Evolutionary conservation across 2,888 invertebrate species (phyloP).

Genomic region (Eupsilia transversa): DNA sequence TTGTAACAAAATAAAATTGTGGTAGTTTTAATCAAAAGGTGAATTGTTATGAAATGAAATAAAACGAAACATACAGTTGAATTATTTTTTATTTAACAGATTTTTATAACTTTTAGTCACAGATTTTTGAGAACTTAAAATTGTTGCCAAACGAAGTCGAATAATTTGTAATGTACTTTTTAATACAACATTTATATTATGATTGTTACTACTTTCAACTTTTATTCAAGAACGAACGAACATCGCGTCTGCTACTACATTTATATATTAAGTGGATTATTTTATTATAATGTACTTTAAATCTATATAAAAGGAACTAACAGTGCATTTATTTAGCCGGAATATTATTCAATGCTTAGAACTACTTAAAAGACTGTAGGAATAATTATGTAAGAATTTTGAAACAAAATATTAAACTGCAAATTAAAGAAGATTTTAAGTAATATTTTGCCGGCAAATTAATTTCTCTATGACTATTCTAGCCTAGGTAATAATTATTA

Average conservation of each 20-base stretch:
- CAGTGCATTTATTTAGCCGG: slow-evolving; percentile 84
- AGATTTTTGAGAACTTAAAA: slow-evolving; percentile 66
- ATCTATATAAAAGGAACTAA: slow-evolving; percentile 89
- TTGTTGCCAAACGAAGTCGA: slow-evolving; percentile 41
- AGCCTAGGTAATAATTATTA: slow-evolving; percentile 74
- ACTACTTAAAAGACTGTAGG: slow-evolving; percentile 72
- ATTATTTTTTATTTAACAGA: slow-evolving; percentile 88
- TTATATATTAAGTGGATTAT: slow-evolving; percentile 73
- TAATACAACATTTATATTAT: slow-evolving; percentile 47
- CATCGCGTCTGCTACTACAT: slow-evolving; percentile 65
- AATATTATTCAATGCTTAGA: slow-evolving; percentile 79
- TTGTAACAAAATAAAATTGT: neutral
- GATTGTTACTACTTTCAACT: slow-evolving; percentile 46
- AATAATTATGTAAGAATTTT: slow-evolving; percentile 48
- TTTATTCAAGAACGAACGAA: slow-evolving; percentile 38
- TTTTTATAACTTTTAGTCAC: slow-evolving; percentile 82
- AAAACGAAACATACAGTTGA: slow-evolving; percentile 77
- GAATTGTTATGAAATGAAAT: slow-evolving; percentile 29
- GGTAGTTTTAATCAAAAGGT: neutral
- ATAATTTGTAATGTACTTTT: slow-evolving; percentile 35
- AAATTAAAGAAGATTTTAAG: slow-evolving; percentile 40
- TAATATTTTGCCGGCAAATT: slow-evolving; percentile 67
- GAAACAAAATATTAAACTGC: slow-evolving; percentile 54
- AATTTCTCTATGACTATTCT: slow-evolving; percentile 67
- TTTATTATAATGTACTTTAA: slow-evolving; percentile 74